A percentile compares a stretch with the other conserved stretches of the same genome.
Conservation (phyloP, 2,113 vertebrate species). For the Apeltes quadracus region DNA sequence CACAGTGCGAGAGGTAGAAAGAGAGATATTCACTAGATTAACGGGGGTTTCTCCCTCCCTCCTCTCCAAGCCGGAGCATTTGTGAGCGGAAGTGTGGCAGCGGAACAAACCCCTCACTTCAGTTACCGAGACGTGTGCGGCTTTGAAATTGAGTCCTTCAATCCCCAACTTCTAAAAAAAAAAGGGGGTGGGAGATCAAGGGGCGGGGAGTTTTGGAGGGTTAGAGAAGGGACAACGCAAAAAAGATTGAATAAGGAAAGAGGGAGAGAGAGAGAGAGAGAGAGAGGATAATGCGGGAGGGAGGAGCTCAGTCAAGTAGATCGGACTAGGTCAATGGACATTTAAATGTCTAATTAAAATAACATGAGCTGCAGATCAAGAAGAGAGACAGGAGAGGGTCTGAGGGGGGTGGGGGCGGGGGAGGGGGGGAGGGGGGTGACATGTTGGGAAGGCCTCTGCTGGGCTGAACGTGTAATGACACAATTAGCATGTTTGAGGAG, state of each 20-base stretch:
- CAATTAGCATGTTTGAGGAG: slow-evolving; percentile 72
- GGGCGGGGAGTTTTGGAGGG: slow-evolving; percentile 36
- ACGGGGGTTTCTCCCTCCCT: slow-evolving; percentile 73
- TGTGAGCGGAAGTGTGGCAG: slow-evolving; percentile 80
- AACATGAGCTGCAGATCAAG: slow-evolving; percentile 72
- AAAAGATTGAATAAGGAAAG: slow-evolving; percentile 22
- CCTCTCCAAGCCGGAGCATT: slow-evolving; percentile 63
- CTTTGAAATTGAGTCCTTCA: slow-evolving; percentile 80
- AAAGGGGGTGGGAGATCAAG: slow-evolving; percentile 23
- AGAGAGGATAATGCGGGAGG: slow-evolving; percentile 42
- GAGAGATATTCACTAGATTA: slow-evolving; percentile 78
- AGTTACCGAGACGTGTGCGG: slow-evolving; percentile 76
- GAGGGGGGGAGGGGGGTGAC: slow-evolving; percentile 32
- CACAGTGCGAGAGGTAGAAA: slow-evolving; percentile 60
- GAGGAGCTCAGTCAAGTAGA: slow-evolving; percentile 66
- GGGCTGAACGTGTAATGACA: slow-evolving; percentile 60
- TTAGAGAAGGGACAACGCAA: slow-evolving; percentile 37
- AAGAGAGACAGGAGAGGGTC: slow-evolving; percentile 38
- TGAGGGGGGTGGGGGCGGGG: slow-evolving; percentile 23
- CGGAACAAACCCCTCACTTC: slow-evolving; percentile 82
- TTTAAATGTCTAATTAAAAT: slow-evolving; percentile 80
- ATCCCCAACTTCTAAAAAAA: slow-evolving; percentile 66
- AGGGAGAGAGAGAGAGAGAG: slow-evolving; percentile 20
- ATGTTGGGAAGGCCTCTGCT: slow-evolving; percentile 4
- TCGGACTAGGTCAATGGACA: slow-evolving; percentile 61